Percentiles rank a stretch among this genome's conserved stretches.
Conservation (phyloP, 64 coral and sea anemone genomes). For the Hydrozoanthus tunicans region DNA sequence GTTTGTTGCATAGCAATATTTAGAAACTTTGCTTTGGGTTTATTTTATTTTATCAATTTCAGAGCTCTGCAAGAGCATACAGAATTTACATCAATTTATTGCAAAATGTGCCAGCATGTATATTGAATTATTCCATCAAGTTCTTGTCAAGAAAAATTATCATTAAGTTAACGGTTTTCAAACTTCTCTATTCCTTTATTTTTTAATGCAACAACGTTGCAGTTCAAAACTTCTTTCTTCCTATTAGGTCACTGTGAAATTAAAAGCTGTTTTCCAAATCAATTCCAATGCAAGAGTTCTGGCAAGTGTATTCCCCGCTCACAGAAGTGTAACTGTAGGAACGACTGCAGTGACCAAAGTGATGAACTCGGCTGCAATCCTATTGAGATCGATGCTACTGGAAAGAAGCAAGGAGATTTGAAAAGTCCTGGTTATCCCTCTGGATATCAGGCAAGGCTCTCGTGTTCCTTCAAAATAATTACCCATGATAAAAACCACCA, state of each 20-base stretch:
- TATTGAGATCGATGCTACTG: neutral
- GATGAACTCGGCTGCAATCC: neutral
- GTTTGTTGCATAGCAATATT: too few species aligned
- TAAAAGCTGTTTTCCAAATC: neutral
- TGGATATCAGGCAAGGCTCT: neutral
- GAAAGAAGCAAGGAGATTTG: neutral
- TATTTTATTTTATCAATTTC: too few species aligned
- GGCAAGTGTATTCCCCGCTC: conserved; percentile 24
- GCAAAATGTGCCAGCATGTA: too few species aligned
- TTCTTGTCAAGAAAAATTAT: too few species aligned
- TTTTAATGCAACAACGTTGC: neutral
- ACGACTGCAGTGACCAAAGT: neutral
- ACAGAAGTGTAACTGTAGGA: neutral
- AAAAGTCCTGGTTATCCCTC: neutral
- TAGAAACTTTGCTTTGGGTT: too few species aligned
- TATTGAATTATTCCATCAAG: too few species aligned
- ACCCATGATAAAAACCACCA: neutral
- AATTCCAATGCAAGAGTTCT: conserved; percentile 10
- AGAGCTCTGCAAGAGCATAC: too few species aligned
- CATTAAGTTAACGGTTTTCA: neutral
- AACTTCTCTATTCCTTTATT: neutral
- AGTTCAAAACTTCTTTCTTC: neutral
- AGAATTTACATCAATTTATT: too few species aligned
- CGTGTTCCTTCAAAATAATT: neutral
- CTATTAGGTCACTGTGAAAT: conserved; percentile 1